Base-by-base conservation (phyloP, 2,888 invertebrate genomes). In the Oscheius onirici region DNA sequence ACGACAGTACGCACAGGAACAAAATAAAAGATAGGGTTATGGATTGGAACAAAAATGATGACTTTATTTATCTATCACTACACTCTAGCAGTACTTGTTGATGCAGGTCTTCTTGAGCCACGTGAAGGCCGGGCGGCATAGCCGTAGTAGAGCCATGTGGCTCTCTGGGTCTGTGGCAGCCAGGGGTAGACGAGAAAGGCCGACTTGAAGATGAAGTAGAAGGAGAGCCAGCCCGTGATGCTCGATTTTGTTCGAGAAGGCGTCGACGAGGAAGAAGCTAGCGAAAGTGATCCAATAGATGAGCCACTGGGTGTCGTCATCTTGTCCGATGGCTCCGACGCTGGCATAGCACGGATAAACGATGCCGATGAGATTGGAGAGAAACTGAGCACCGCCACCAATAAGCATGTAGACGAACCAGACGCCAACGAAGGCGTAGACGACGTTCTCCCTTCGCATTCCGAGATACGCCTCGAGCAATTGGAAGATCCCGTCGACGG, bases 251-350 rank as follows among this genome's bases (percentile, higher is more conserved):
- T 94, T 94, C 0, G 95, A 93, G 88, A 97, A 96, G 90, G 93
- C 95, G 89, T 99, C 99, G 69, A 94, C 40, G 69, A 96, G 90
- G 10, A 94, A 93, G 89, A 99, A 95, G 73, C 93, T 90, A 28
- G 95, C 94, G 90, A 93, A 99, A 8, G 95, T n/a, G n/a, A n/a
- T 95, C 13, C 95, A 99, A 89, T 97, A 99, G 0, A 94, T 96
- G 81, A 97, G 91, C 97, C 97, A 99, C 89, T 95, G 87, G 2
- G 81, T 83, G 72, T 83, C 83, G 71, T 82, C 83, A 40, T 90
- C 89, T 78, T 90, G 90, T 74, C 86, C 82, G 55, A 91, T 89
- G 0, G 90, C 90, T 81, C 90, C 89, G 40, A 91, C 88, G 13
- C 90, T 90, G 49, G 88, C 88, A 89, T 96, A 97, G 0, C 97